A percentile compares a stretch with the other conserved stretches of the same genome.
Conservation (phyloP, 2,888 invertebrate species). For the Coenonympha glycerion region DNA sequence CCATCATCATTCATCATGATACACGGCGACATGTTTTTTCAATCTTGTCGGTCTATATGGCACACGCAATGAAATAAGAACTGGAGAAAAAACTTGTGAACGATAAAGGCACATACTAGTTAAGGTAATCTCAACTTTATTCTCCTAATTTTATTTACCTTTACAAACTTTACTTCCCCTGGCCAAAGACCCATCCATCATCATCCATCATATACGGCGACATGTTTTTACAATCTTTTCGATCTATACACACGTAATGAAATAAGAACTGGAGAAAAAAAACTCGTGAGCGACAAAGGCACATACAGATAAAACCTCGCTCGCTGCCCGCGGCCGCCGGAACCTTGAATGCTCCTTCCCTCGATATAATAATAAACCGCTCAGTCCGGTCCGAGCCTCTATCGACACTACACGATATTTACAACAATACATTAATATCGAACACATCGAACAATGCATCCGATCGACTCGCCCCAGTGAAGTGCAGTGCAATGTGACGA, state of each 20-base stretch:
- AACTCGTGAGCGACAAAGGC: conserved; percentile 54
- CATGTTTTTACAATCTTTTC: conserved; percentile 11
- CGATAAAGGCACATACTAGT: neutral
- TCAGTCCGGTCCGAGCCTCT: conserved; percentile 69
- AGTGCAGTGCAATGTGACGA: conserved; percentile 44
- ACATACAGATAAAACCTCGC: conserved; percentile 60
- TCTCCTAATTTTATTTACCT: neutral
- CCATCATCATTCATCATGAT: too few relatives aligned
- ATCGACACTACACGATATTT: conserved; percentile 63
- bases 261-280: conserved; percentile 30
- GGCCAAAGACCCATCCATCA: neutral
- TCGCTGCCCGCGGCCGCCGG: conserved; percentile 55
- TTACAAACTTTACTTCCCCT: too few relatives aligned
- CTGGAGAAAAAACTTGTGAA: too few relatives aligned
- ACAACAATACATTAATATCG: conserved; percentile 35
- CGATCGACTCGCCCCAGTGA: conserved; percentile 37
- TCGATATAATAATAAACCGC: conserved; percentile 67
- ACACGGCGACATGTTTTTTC: too few relatives aligned
- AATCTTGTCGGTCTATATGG: too few relatives aligned
- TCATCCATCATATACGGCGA: conserved; percentile 6
- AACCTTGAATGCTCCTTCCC: conserved; percentile 72
- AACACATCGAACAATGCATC: conserved; percentile 35
- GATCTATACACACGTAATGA: conserved; percentile 36
- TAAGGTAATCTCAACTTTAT: neutral
- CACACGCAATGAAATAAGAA: too few relatives aligned